Conservation (phyloP, 92 coral and sea anemone species). For the Nematostella vectensis region DNA sequence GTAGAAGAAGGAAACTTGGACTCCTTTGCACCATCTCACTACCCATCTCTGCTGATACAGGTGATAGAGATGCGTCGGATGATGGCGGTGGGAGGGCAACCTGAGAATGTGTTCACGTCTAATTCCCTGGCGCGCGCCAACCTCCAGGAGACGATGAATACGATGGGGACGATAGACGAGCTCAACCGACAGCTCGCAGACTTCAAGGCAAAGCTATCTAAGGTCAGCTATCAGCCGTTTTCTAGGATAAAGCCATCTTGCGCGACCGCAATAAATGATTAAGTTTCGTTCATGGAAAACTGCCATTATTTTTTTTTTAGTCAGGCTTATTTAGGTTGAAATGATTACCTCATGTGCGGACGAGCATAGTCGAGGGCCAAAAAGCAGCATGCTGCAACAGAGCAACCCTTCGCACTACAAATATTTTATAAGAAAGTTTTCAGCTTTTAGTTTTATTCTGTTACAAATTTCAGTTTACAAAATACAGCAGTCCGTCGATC, state of each 20-base stretch:
- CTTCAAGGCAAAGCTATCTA: slow-evolving; percentile 30
- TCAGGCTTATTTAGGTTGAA: too few relatives aligned
- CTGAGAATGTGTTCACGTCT: slow-evolving; percentile 40
- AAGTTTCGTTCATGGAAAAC: too few relatives aligned
- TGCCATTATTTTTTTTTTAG: not conserved
- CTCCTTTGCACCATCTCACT: not conserved
- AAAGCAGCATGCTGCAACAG: too few relatives aligned
- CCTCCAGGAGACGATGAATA: not conserved
- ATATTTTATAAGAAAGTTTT: too few relatives aligned
- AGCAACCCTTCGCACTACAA: too few relatives aligned
- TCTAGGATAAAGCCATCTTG: not conserved
- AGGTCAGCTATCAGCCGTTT: slow-evolving; percentile 33
- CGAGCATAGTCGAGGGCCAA: too few relatives aligned
- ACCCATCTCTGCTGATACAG: slow-evolving; percentile 5
- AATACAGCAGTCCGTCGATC: too few relatives aligned
- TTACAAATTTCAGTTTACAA: too few relatives aligned
- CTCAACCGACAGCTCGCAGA: slow-evolving; percentile 26
- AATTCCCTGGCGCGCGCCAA: slow-evolving; percentile 11
- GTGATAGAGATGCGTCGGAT: slow-evolving; percentile 49
- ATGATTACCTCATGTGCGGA: too few relatives aligned
- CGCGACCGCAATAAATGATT: not conserved
- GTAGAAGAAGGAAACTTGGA: too few relatives aligned
- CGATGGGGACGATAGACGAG: slow-evolving; percentile 15
- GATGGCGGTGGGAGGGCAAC: slow-evolving; percentile 37
- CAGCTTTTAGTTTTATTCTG: too few relatives aligned